Evolutionary conservation across 64 coral and sea anemone species (phyloP), one percentile per base, ranked within the genome.

Genomic region (Actinia tenebrosa): DNA sequence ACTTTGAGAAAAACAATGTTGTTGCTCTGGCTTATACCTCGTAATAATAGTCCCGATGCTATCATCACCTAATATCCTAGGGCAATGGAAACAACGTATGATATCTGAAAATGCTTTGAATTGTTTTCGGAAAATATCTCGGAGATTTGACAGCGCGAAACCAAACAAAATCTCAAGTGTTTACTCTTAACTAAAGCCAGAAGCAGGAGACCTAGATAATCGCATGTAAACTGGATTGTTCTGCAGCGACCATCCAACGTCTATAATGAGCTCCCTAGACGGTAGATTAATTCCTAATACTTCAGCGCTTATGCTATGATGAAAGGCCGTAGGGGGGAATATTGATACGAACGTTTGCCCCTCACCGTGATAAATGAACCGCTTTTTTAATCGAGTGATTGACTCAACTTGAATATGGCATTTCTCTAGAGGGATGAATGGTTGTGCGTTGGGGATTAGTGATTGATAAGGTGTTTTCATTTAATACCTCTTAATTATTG

Each of bases 1-100:
- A 69, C n/a, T n/a, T 69, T 69, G 64, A 69, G 64, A 69, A 69
- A 69, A 69, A 69, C 64, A 69, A 69, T 75, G 69, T 75, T 75
- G 27, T 75, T 26, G 69, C 26, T 8, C 15, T 14, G 69, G 69
- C 69, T 75, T 75, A 75, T 75, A 26, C 5, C 69, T 75, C 25
- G 27, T 75, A 75, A 75, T 75, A 27, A 30, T 75, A 75, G n/a
- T 20, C 64, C n/a, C 22, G 20, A 10, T 25, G 64, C n/a, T 69
- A 30, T 75, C 69, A 75, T 42, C 69, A 75, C 69, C 26, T 30
- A 13, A 30, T 30, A 37, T 75, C 69, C n/a, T 8, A 16, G 26
- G 11, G 14, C n/a, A 37, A 75, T 75, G 10, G 69, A 75, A 43
- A 75, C 9, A 75, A 42, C 69, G 69, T 15, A 75, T 75, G 69